phyloP scores from a whole-genome alignment of 2,888 invertebrate species.

The Maniola hyperantus region DNA sequence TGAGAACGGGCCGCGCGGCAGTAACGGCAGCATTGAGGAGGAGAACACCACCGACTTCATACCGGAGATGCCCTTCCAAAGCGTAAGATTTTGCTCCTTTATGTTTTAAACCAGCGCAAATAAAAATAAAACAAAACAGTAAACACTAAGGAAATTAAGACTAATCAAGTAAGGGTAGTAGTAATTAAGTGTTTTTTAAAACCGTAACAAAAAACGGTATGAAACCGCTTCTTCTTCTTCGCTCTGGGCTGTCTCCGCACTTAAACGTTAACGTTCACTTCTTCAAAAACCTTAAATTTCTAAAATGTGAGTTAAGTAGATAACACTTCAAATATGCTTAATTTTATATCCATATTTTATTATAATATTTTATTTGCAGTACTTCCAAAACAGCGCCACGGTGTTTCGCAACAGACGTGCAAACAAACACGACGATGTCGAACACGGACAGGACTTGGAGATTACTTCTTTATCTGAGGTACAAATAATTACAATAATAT shows the following conservation, averaged over 20 bases:
- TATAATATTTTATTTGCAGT: slow-evolving; percentile 49
- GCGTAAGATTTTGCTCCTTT: slow-evolving; percentile 79
- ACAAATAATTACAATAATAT: slow-evolving; percentile 6
- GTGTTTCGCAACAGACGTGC: slow-evolving; percentile 46
- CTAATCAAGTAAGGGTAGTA: too few species aligned
- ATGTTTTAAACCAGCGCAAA: background rate
- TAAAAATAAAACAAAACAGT: too few species aligned
- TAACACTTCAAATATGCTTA: too few species aligned
- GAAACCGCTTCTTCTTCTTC: too few species aligned
- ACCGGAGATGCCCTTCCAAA: slow-evolving; percentile 95
- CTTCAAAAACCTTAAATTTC: too few species aligned
- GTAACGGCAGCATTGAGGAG: slow-evolving; percentile 86
- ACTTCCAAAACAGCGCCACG: slow-evolving; percentile 72
- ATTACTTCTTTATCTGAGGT: slow-evolving; percentile 62
- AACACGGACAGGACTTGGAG: slow-evolving; percentile 57
- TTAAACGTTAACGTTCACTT: too few species aligned
- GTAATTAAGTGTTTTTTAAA: too few species aligned
- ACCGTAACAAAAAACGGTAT: too few species aligned
- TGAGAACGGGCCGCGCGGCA: slow-evolving; percentile 53
- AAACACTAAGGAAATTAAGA: too few species aligned
- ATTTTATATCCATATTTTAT: too few species aligned
- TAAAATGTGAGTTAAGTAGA: too few species aligned
- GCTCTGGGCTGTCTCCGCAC: too few species aligned
- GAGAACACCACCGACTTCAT: slow-evolving; percentile 93
- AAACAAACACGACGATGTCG: slow-evolving; percentile 49